Percentiles rank a stretch among this genome's conserved stretches.
These are phyloP conservation scores for Eurypyga helias DNA, from an alignment of 2,113 vertebrate species.

Conservation along the genomic window DNA sequence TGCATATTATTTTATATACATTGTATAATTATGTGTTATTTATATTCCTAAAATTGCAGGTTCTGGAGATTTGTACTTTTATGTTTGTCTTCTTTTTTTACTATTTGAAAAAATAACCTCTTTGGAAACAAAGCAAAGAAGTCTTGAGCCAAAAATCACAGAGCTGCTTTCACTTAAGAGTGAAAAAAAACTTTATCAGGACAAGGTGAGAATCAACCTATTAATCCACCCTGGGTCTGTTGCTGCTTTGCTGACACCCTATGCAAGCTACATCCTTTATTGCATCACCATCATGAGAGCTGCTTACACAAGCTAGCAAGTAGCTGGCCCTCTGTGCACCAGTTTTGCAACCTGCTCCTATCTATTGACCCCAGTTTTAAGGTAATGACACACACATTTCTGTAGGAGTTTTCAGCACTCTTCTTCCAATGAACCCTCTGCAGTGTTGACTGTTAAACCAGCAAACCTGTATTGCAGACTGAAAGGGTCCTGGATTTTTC, in stretches of 20 bases:
- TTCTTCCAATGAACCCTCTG: background rate
- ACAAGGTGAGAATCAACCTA: background rate
- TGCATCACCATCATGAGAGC: background rate
- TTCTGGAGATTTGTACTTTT: background rate
- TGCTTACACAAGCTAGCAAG: background rate
- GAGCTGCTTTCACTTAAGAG: background rate
- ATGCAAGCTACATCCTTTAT: background rate
- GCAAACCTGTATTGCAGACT: background rate
- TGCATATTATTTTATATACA: background rate
- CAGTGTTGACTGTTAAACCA: background rate
- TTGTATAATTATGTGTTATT: background rate
- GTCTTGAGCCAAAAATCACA: background rate
- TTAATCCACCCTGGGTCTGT: background rate
- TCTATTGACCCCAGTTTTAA: background rate
- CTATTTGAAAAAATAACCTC: background rate
- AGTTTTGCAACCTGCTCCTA: background rate
- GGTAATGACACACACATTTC: background rate
- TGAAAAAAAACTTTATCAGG: background rate
- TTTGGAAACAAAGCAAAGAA: background rate
- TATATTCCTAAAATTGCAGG: background rate
- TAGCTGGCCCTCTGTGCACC: background rate
- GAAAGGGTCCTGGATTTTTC: background rate
- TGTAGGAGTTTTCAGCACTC: background rate
- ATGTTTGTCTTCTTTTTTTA: background rate
- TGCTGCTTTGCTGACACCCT: background rate